Conservation (phyloP, 2,797 vertebrate species). For the Manis crassicaudata region DNA sequence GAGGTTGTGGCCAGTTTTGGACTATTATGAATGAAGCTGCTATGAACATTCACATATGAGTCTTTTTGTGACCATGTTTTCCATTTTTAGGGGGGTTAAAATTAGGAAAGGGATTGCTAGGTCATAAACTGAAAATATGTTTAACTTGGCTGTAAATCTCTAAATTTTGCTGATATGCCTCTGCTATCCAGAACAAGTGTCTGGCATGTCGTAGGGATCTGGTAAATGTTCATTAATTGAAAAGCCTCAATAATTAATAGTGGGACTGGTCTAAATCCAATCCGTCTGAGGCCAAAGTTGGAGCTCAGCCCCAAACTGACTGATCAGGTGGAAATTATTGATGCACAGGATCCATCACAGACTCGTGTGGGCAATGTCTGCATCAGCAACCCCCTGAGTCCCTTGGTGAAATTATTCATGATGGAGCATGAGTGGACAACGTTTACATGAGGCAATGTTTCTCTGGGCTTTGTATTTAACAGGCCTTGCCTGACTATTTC, state of each 20-base stretch:
- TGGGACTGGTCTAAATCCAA: neutral
- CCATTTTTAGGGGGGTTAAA: neutral
- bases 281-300: neutral
- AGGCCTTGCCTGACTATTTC: constrained; percentile 11
- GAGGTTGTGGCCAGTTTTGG: neutral
- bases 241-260: neutral
- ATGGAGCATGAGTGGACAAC: neutral
- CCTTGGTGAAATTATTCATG: neutral
- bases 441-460: neutral
- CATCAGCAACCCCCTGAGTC: neutral
- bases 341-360: neutral
- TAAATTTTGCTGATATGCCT: neutral
- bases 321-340: neutral
- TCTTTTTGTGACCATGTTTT: neutral
- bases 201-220: neutral
- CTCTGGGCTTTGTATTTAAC: constrained; percentile 53
- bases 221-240: neutral
- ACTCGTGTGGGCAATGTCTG: neutral
- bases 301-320: neutral
- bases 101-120: neutral
- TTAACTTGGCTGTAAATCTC: neutral
- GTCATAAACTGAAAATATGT: neutral
- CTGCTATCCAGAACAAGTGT: neutral
- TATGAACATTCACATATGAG: neutral
- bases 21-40: neutral